Percentiles rank a stretch among this genome's conserved stretches.
phyloP scores from a whole-genome alignment of 53 echinoderm and acorn worm genomes.

The Patiria pectinifera region DNA sequence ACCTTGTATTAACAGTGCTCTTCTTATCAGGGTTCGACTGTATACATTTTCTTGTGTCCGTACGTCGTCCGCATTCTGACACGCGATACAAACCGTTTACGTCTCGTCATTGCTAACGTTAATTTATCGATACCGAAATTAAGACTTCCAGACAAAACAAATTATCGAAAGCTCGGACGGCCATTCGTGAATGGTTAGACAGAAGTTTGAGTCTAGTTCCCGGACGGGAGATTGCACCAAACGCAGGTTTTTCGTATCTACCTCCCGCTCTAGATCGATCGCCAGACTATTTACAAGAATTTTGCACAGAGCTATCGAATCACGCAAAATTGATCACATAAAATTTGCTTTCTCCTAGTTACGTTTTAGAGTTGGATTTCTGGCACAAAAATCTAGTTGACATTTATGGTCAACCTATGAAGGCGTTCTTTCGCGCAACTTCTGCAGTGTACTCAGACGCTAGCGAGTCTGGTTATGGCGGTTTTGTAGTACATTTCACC shows the following conservation, averaged over 20 bases:
- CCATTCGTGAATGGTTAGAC: neutral
- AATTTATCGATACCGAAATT: too few relatives aligned
- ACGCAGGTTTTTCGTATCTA: constrained; percentile 54
- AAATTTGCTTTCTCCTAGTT: constrained; percentile 2
- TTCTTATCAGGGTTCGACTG: too few relatives aligned
- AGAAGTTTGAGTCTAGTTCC: neutral
- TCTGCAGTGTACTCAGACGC: constrained; percentile 61
- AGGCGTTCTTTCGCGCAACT: neutral
- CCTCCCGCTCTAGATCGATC: constrained; percentile 33
- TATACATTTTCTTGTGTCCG: too few relatives aligned
- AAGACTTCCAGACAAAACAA: constrained; percentile 14
- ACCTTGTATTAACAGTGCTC: too few relatives aligned
- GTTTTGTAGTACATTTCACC: constrained; percentile 24
- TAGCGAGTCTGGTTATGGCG: constrained; percentile 51
- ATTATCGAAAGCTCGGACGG: too few relatives aligned
- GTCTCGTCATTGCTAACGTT: too few relatives aligned
- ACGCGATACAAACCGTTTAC: too few relatives aligned
- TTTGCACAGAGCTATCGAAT: neutral
- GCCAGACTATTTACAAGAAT: constrained; percentile 26
- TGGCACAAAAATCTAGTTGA: neutral
- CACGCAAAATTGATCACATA: neutral
- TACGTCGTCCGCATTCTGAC: too few relatives aligned
- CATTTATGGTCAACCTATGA: neutral
- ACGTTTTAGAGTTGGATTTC: neutral
- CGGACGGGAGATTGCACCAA: constrained; percentile 34